Base-by-base conservation (phyloP, 2,113 vertebrate genomes). In the Potamarius usumacintae region DNA sequence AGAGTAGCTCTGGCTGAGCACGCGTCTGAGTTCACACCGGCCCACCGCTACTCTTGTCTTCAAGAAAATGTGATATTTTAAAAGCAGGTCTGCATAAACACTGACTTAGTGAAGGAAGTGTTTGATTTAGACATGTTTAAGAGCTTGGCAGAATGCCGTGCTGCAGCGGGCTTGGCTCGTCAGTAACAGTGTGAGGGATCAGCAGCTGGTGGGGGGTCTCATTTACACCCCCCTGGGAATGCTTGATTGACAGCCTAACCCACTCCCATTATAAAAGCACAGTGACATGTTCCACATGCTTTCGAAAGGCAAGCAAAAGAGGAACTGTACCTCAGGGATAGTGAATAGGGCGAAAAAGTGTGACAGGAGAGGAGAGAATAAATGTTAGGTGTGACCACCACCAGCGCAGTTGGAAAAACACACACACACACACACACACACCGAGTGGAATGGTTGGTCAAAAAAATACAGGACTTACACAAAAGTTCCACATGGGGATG, bases 1-100 rank as follows among this genome's bases (percentile, higher is more conserved):
- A 65, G 77, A 50, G 78, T 8, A 58, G 15, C 22, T 76, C 30
- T n/a, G 67, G 34, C 78, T 67, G 48, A 34, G 74, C 74, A 82
- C 77, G 12, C 6, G 25, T 76, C 50, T 74, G 58, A 80, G 65
- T 86, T 71, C 52, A 69, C 63, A 67, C 62, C 12, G 14, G 60
- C 34, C 63, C 83, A 62, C 52, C 57, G 85, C 90, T 78, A 88
- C 76, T 85, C 62, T 90, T 81, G 91, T 94, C 92, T 94, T 92
- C 89, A 88, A 91, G 93, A 91, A 93, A 92, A 93, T 90, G 92
- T 92, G 92, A 93, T 94, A 93, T 94, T 94, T 95, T 94, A 92
- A 93, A 94, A 94, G 90, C 90, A 79, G 55, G 15, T 74, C 67
- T 82, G 63, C 65, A 85, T 87, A 89, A 86, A 89, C 27, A 82